A percentile compares a stretch with the other conserved stretches of the same genome.
phyloP scores from a whole-genome alignment of 2,888 invertebrate species.

The Galerucella pusilla region DNA sequence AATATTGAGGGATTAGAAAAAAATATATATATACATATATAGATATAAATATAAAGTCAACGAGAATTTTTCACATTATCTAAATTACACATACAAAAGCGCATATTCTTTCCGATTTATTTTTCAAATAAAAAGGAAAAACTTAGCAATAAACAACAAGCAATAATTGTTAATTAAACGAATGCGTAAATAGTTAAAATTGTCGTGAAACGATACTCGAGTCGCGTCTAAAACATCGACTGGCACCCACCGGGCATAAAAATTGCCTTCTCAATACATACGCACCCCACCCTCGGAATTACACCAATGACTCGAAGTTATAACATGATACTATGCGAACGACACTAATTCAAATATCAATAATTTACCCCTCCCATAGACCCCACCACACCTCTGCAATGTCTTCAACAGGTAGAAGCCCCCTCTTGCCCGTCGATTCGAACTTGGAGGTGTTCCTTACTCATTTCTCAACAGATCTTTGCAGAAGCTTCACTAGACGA shows the following conservation, averaged over 20 bases:
- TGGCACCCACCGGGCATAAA: conserved; percentile 45
- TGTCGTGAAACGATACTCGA: conserved; percentile 16
- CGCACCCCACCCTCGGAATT: conserved; percentile 56
- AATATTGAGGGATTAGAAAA: too few relatives aligned
- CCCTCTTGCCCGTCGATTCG: conserved; percentile 58
- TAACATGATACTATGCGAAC: conserved; percentile 60
- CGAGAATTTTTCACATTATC: too few relatives aligned
- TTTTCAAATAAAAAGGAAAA: too few relatives aligned
- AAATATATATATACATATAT: too few relatives aligned
- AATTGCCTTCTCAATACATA: conserved; percentile 44
- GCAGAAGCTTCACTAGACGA: conserved; percentile 45
- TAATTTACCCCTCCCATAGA: conserved; percentile 60
- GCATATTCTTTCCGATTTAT: too few relatives aligned
- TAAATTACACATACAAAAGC: too few relatives aligned
- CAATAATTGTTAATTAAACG: background rate
- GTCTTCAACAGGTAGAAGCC: conserved; percentile 62
- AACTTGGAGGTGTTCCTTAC: conserved; percentile 60
- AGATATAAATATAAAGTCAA: too few relatives aligned
- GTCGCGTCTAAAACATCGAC: conserved; percentile 30
- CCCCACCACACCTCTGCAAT: conserved; percentile 49
- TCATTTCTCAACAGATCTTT: conserved; percentile 61
- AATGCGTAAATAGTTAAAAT: conserved; percentile 12
- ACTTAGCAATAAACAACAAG: too few relatives aligned
- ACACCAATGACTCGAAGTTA: conserved; percentile 62
- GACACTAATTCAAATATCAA: conserved; percentile 64